Evolutionary conservation across 2,888 invertebrate genomes (phyloP), one percentile per base, ranked within the genome.

Genomic region (Lochmaea capreae): DNA sequence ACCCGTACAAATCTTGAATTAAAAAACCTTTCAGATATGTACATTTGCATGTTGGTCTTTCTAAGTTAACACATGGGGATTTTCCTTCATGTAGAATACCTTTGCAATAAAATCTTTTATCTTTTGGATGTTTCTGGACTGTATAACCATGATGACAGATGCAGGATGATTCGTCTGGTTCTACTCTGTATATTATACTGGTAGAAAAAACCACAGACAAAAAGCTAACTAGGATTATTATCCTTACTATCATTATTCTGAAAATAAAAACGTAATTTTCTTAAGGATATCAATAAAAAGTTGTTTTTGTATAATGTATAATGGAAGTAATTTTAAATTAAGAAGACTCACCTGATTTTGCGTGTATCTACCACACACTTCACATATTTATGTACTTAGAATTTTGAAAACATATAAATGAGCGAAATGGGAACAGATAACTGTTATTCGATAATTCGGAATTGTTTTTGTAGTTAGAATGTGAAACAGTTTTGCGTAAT

Each of bases 1-100:
- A 71, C 12, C 71, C 65, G 16, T 71, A 71, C 3, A 71, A 58
- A 58, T 71, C 71, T 49, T 71, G 71, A 26, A 71, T 49, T 14
- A 71, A 58, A 58, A 71, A 71, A 8, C 65, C 65, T 58, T 65
- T 65, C 4, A 57, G 22, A 33, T 65, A 71, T 0, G 71, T 71
- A 33, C 71, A 71, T 58, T 65, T 71, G 22, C 71, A 71, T 3
- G 16, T 22, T 6, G 71, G 71, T 58, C 71, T 57, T 52, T 71
- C 71, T 18, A 71, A 16, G 12, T 71, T 71, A 2, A 65, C 57
- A 33, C 71, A 71, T 1, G 71, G 26, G 46, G 46, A 43, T 62
- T 58, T 71, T 12, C 71, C 71, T 57, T 71, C 71, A 16, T 71
- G 71, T 33, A 71, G 14, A 10, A 65, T 71, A 26, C 71, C 71